Percentiles rank a stretch among this genome's conserved stretches.
Conservation (phyloP, 1,140 invertebrate species). For the Oscheius sp. region DNA sequence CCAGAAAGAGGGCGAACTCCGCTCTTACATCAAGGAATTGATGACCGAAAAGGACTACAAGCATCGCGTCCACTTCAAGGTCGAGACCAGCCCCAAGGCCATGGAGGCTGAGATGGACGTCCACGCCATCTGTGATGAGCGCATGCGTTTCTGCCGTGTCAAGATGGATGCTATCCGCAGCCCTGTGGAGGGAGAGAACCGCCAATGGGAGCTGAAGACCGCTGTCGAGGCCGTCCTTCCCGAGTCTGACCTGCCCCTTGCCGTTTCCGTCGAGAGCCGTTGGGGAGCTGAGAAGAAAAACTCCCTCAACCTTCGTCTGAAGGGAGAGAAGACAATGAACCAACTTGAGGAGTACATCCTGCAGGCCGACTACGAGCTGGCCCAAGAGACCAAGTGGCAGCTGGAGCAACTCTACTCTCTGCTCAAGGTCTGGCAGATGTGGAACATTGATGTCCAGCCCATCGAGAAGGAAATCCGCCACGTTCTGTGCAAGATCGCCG, state of each 20-base stretch:
- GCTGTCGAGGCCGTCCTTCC: constrained; percentile 23
- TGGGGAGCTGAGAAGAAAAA: constrained; percentile 25
- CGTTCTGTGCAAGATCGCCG: constrained; percentile 19
- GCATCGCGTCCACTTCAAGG: constrained; percentile 12
- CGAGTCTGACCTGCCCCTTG: constrained; percentile 2
- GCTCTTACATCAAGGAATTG: constrained; percentile 2
- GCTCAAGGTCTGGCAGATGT: neutral
- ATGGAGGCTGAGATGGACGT: constrained; percentile 12
- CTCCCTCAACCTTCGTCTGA: constrained; percentile 11
- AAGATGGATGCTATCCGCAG: neutral
- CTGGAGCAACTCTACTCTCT: constrained; percentile 8
- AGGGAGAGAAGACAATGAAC: constrained; percentile 34
- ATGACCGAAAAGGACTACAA: constrained; percentile 32
- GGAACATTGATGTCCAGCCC: neutral
- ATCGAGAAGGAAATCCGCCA: neutral
- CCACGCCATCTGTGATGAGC: constrained; percentile 1
- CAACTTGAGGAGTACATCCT: constrained; percentile 36
- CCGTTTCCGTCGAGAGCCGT: constrained; percentile 15
- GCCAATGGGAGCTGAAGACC: constrained; percentile 5
- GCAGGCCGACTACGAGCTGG: constrained; percentile 27
- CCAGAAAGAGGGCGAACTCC: neutral
- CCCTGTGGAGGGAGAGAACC: constrained; percentile 8
- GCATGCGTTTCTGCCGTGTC: constrained; percentile 12
- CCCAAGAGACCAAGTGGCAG: constrained; percentile 5
- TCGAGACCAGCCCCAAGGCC: constrained; percentile 12